Evolutionary conservation across 2,797 vertebrate species (phyloP).

Genomic region (Chelon labrosus): DNA sequence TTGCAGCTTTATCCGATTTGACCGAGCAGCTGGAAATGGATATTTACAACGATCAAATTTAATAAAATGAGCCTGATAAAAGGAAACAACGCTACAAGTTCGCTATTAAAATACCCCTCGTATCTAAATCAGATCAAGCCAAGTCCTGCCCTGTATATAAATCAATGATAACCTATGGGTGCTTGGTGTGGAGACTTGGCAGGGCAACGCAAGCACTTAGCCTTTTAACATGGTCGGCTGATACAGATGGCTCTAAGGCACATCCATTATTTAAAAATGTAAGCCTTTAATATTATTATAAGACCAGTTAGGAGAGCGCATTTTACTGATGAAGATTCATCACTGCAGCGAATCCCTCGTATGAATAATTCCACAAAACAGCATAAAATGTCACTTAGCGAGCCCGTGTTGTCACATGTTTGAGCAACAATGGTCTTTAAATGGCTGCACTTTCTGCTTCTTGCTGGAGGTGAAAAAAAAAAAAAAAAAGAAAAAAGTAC

Average conservation of each 20-base stretch:
- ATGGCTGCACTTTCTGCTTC: conserved; percentile 65
- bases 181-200: conserved; percentile 26
- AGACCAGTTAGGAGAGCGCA: conserved; percentile 42
- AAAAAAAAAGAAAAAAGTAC: conserved; percentile 16
- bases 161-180: conserved; percentile 33
- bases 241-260: conserved; percentile 53
- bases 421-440: conserved; percentile 77
- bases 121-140: conserved; percentile 38
- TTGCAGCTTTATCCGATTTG: conserved; percentile 3
- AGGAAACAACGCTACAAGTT: conserved; percentile 4
- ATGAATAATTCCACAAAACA: conserved; percentile 73
- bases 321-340: conserved; percentile 69
- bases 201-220: conserved; percentile 53
- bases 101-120: conserved; percentile 28
- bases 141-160: not conserved
- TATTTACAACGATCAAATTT: conserved; percentile 22
- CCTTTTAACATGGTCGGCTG: conserved; percentile 58
- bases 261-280: conserved; percentile 68
- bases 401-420: conserved; percentile 58
- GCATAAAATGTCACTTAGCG: conserved; percentile 69
- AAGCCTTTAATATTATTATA: conserved; percentile 63
- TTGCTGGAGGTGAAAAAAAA: conserved; percentile 16
- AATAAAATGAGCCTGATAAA: conserved; percentile 34
- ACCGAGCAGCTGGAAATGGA: conserved; percentile 10
- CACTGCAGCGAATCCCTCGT: conserved; percentile 46